Percentiles rank a stretch among this genome's conserved stretches.
Evolutionary conservation across 2,888 invertebrate species (phyloP).

Genomic region (Melanostoma mellinum): DNA sequence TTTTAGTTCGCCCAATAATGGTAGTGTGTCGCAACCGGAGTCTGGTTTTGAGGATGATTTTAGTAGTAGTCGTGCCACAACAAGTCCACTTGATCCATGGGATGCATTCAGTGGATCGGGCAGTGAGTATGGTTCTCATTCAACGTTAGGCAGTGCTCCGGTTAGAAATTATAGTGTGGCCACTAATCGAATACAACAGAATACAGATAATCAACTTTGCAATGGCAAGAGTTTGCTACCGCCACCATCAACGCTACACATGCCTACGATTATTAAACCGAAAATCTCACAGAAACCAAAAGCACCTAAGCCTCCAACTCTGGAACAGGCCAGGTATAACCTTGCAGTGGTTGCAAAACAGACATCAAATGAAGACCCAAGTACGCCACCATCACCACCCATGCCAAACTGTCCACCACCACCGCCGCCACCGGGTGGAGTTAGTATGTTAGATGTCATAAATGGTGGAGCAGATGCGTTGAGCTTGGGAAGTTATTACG

Average conservation of each 20-base stretch:
- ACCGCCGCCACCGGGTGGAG: slow-evolving; percentile 85
- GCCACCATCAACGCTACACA: slow-evolving; percentile 82
- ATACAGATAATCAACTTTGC: slow-evolving; percentile 85
- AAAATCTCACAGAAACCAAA: slow-evolving; percentile 81
- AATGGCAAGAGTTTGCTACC: slow-evolving; percentile 83
- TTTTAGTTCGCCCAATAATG: slow-evolving; percentile 83
- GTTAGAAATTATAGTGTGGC: slow-evolving; percentile 75
- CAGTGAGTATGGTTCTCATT: slow-evolving; percentile 61
- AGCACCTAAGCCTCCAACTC: slow-evolving; percentile 79
- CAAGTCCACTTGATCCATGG: slow-evolving; percentile 81
- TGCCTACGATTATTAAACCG: slow-evolving; percentile 89
- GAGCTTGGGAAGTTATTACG: slow-evolving; percentile 76
- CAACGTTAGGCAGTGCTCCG: slow-evolving; percentile 81
- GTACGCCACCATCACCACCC: slow-evolving; percentile 85
- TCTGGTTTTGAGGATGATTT: slow-evolving; percentile 94
- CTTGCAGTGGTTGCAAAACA: slow-evolving; percentile 67
- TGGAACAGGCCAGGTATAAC: slow-evolving; percentile 54
- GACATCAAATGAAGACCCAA: slow-evolving; percentile 34
- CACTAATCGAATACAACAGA: slow-evolving; percentile 77
- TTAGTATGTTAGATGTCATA: slow-evolving; percentile 80
- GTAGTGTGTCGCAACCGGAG: slow-evolving; percentile 88
- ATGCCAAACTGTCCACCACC: slow-evolving; percentile 92
- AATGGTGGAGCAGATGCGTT: slow-evolving; percentile 79
- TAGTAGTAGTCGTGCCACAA: slow-evolving; percentile 82
- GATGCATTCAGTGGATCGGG: slow-evolving; percentile 77